A percentile compares a stretch with the other conserved stretches of the same genome.
phyloP scores from a whole-genome alignment of 2,888 invertebrate genomes.

The Tenthredo distinguenda region DNA sequence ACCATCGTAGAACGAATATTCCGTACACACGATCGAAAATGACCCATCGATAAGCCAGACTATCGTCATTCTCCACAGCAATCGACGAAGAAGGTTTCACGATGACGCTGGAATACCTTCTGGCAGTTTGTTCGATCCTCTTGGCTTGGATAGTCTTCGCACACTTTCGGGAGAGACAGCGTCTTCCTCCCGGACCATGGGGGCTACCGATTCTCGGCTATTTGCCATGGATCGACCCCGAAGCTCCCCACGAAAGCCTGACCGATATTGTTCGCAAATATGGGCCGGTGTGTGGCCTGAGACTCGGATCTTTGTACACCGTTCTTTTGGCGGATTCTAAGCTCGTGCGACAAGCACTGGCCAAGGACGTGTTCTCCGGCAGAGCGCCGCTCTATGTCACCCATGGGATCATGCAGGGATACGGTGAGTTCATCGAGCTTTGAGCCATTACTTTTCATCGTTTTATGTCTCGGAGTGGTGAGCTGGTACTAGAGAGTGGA shows the following conservation, averaged over 20 bases:
- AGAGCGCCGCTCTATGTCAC: constrained; percentile 91
- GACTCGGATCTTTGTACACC: constrained; percentile 87
- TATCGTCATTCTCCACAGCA: neutral
- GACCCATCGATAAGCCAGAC: neutral
- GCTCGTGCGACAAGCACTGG: constrained; percentile 86
- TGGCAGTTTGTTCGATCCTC: constrained; percentile 60
- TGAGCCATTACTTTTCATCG: neutral
- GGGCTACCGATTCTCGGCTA: constrained; percentile 90
- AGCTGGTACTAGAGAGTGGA: neutral
- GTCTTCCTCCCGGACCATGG: constrained; percentile 88
- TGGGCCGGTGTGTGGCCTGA: constrained; percentile 87
- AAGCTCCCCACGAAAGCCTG: constrained; percentile 86
- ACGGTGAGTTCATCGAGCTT: constrained; percentile 83
- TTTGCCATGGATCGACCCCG: constrained; percentile 85
- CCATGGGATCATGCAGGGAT: constrained; percentile 92
- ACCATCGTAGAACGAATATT: neutral
- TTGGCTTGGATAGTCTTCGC: constrained; percentile 68
- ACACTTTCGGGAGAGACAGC: constrained; percentile 71
- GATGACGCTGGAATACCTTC: constrained; percentile 5
- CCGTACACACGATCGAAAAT: neutral
- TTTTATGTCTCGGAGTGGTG: neutral
- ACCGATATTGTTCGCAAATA: constrained; percentile 84
- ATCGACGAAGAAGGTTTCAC: neutral
- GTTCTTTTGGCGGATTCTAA: constrained; percentile 89
- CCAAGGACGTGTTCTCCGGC: constrained; percentile 86